Base-by-base conservation (phyloP, 1,140 invertebrate genomes). In the Tetramorium alpestre region DNA sequence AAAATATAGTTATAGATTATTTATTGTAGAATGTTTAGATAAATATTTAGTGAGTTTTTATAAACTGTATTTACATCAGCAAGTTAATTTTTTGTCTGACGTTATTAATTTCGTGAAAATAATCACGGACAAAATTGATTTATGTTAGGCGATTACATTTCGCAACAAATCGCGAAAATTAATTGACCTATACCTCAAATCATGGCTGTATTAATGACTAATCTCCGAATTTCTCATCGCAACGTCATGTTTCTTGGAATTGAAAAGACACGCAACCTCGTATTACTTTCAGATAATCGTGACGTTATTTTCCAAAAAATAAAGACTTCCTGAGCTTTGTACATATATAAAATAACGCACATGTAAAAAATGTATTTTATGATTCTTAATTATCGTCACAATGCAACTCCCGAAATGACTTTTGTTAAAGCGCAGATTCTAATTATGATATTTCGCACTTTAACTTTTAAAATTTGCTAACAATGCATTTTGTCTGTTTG, bases 171-270 rank as follows among this genome's bases (percentile, higher is more conserved):
- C 41, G 18, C 25, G 8, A 47, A 6, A 13, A 47, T 49, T 11
- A 49, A 87, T 38, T 56, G 11, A 62, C 69, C 13, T 28, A 8
- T n/a, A 69, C 2, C 8, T n/a, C 10, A 11, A 7, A 47, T 60
- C 11, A 67, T 22, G 4, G 51, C 28, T 33, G 60, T 1, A 77
- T 25, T 41, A 28, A 38, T 70, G 65, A 85, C 11, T 22, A 67
- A 78, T 64, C 44, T 11, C 11, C 28, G 7, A 38, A 56, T 54
- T 60, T 16, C 28, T 33, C 2, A 11, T 10, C 13, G 72, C 67
- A 51, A 51, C 28, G 51, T 90, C 84, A 87, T 72, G 11, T 3
- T 82, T 89, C 77, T 33, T 77, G 33, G 88, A 89, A 89, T 47
- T 58, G 11, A 7, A 2, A n/a, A n/a, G 49, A 54, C 11, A 28